Evolutionary conservation across 2,113 vertebrate species (phyloP), one percentile per base, ranked within the genome.

Genomic region (Siniperca chuatsi): DNA sequence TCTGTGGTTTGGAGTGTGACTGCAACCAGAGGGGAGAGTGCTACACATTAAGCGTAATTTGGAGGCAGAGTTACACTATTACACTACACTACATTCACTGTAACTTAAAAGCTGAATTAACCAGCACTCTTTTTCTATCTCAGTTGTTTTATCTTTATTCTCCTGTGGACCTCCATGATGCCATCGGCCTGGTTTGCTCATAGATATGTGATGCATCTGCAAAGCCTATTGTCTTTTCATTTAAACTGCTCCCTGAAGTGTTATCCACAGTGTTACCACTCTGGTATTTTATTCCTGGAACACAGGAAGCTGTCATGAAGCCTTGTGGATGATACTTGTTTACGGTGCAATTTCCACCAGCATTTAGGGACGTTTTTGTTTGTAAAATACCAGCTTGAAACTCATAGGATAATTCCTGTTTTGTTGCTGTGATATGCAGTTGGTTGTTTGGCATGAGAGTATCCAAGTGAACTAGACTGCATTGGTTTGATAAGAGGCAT

Each of bases 311-410:
- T 9, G 33, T 48, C 55, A 33, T 18, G 10, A 69, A 68, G 62
- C 35, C 82, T 60, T 44, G 40, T 83, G 50, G 69, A 44, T 76
- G 50, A 82, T 64, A 33, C 74, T 58, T 87, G 40, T 65, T 69
- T 75, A 50, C 75, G 69, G 71, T 78, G 82, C 78, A 61, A 4
- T 66, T 84, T 81, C 10, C 70, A 90, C 84, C 85, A 79, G 87
- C 81, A 79, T 73, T 61, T 65, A 64, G 46, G 15, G 25, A 3
- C 2, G 35, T 13, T 15, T 61, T 44, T 9, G 9, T 80, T 37
- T n/a, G 23, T 83, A 18, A 64, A 73, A 71, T 25, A 79, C 62
- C 67, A 74, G n/a, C 33, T 61, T 57, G 16, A 68, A 65, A 66
- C 12, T 37, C 2, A 23, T 21, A 10, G 57, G 40, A 12, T 57